Base-by-base conservation (phyloP, 2,888 invertebrate genomes). In the Nemotelus nigrinus region DNA sequence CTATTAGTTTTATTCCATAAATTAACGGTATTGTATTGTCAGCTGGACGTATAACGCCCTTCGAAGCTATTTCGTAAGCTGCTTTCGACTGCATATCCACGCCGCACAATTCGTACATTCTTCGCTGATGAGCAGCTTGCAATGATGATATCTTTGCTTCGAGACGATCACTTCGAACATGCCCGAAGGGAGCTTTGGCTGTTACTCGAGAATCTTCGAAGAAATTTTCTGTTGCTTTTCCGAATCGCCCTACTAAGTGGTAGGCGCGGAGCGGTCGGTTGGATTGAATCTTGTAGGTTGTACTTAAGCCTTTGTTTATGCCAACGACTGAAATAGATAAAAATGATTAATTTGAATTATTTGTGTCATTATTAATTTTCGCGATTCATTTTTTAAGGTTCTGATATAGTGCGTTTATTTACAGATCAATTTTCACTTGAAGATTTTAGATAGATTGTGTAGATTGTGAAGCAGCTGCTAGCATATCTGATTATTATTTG, bases 41-140 rank as follows among this genome's bases (percentile, higher is more conserved):
- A 0, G 89, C 88, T 0, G 98, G 97, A 78, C 97, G 89, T 3
- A 98, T 90, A 0, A 93, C 89, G 0, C 99, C 98, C 85, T 92
- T 88, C 0, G 91, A 88, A 5, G 97, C 97, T 78, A 98, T 83
- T 78, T 98, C 96, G 86, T 96, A 99, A 7, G 96, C 96, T 63
- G 93, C 91, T 86, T 98, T 95, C 58, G 95, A 95, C 82, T 95
- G 92, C 79, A 94, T 89, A 84, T 95, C 92, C 0, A 98, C 91
- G 44, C 96, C 96, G 81, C 91, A 90, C 63, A 92, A 84, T 81
- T 94, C 90, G 85, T 92, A 96, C 93, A 96, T 95, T 84, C 93
- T 91, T 80, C 90, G 92, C 85, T 96, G 97, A 87, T 97, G 96
- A 3, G 93, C 91, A 0, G 96, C 92, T 86, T 98, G 96, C 87